Evolutionary conservation across 1,140 invertebrate genomes (phyloP).

Genomic region (Papilio xuthus): DNA sequence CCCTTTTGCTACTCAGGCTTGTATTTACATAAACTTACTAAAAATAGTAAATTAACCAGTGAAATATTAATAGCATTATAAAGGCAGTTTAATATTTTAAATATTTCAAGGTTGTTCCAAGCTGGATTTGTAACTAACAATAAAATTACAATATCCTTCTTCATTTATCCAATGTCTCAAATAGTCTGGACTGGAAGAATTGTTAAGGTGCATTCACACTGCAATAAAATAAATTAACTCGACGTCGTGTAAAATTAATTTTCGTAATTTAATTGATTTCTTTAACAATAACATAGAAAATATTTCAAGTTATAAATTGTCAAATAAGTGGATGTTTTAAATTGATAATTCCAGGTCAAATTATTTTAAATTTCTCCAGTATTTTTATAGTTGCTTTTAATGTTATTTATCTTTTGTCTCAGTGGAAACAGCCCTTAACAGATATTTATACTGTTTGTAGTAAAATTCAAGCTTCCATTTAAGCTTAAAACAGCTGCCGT

Average conservation of each 20-base stretch:
- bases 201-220: not conserved
- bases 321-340: too few species aligned
- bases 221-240: not conserved
- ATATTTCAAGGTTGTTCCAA: not conserved
- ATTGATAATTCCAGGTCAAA: too few species aligned
- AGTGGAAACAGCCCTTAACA: not conserved
- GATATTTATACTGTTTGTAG: not conserved
- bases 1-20: too few species aligned
- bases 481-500: not conserved
- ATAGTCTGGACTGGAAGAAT: not conserved
- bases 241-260: too few species aligned
- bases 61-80: too few species aligned
- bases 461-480: conserved; percentile 5
- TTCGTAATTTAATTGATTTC: too few species aligned
- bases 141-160: not conserved
- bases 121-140: not conserved
- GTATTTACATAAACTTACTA: too few species aligned
- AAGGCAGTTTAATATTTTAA: not conserved
- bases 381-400: too few species aligned
- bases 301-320: too few species aligned
- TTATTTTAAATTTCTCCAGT: too few species aligned
- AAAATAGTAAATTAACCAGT: too few species aligned
- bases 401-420: not conserved
- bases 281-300: too few species aligned
- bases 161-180: not conserved